Percentiles rank a stretch among this genome's conserved stretches.
Evolutionary conservation across 2,888 invertebrate genomes (phyloP).

Genomic region (Scelioninae gen. 1): DNA sequence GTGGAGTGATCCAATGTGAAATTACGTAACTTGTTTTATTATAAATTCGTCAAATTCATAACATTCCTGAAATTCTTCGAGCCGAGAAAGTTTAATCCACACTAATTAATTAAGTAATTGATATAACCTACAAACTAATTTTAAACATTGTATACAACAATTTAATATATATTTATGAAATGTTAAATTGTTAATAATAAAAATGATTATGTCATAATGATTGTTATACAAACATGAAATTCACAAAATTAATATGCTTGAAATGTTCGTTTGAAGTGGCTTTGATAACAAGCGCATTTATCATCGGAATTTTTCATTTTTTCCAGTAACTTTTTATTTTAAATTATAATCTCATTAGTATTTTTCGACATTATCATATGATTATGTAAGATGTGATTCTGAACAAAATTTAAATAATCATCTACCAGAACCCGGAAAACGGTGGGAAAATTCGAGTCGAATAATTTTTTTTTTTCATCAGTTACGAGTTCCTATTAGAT

Average conservation of each 20-base stretch:
- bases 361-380: too few relatives aligned
- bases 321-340: neutral
- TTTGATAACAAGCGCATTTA: too few relatives aligned
- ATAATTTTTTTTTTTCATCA: constrained; percentile 6
- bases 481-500: neutral
- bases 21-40: constrained; percentile 11
- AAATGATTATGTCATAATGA: neutral
- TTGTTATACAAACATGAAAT: neutral
- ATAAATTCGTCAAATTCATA: constrained; percentile 18
- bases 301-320: too few relatives aligned
- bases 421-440: constrained; percentile 5
- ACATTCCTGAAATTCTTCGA: constrained; percentile 1
- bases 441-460: neutral
- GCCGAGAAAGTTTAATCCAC: constrained; percentile 26
- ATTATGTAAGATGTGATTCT: too few relatives aligned
- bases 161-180: constrained; percentile 6
- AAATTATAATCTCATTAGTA: neutral
- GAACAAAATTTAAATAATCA: neutral
- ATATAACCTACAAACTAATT: constrained; percentile 9
- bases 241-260: neutral
- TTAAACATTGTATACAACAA: neutral
- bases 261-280: neutral
- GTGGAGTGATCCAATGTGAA: neutral
- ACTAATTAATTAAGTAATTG: constrained; percentile 28
- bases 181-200: neutral